phyloP scores from a whole-genome alignment of 2,113 vertebrate genomes.

The Zosterops japonicus region DNA sequence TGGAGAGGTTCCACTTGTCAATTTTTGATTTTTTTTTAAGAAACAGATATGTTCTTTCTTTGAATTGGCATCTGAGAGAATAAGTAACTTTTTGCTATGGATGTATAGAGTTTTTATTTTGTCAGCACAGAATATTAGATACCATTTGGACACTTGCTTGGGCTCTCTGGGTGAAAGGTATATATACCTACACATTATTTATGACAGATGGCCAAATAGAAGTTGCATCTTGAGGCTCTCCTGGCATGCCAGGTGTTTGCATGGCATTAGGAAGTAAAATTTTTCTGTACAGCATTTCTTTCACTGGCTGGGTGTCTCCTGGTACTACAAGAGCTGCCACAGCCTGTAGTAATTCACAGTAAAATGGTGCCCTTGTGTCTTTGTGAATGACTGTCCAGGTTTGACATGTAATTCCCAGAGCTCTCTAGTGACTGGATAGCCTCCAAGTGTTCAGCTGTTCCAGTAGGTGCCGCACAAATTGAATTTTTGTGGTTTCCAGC shows the following conservation, averaged over 20 bases:
- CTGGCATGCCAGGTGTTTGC: not conserved
- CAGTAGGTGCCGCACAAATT: not conserved
- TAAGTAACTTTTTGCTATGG: not conserved
- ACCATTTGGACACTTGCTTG: not conserved
- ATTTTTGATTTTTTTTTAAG: not conserved
- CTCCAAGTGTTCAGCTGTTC: not conserved
- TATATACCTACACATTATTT: not conserved
- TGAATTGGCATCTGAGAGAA: not conserved
- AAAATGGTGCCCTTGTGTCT: not conserved
- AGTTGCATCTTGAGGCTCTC: not conserved
- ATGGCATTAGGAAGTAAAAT: not conserved
- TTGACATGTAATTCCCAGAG: not conserved
- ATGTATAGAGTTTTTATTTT: not conserved
- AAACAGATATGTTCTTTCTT: not conserved
- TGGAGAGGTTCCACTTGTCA: not conserved
- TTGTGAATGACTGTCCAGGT: not conserved
- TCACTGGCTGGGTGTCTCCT: not conserved
- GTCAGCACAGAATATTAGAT: not conserved
- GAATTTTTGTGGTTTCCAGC: not conserved
- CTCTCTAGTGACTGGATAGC: not conserved
- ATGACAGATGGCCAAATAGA: not conserved
- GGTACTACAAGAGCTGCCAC: not conserved
- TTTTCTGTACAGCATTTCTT: not conserved
- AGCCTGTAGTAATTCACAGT: not conserved
- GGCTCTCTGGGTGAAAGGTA: not conserved